Percentiles rank a stretch among this genome's conserved stretches.
phyloP scores from a whole-genome alignment of 2,113 vertebrate genomes.

The Lepus timidus region DNA sequence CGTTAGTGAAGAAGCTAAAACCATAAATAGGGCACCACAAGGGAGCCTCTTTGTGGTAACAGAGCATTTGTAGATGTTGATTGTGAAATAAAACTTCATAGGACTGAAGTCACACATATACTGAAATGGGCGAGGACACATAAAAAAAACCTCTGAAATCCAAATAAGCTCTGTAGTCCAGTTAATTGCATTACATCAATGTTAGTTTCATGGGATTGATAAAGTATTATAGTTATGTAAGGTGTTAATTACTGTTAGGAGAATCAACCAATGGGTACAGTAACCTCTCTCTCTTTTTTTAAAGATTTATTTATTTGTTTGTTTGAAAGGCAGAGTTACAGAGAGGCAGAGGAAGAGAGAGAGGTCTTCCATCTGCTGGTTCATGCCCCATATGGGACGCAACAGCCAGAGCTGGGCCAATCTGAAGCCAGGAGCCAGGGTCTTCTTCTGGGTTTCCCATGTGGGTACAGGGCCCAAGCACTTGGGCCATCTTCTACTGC shows the following conservation, averaged over 20 bases:
- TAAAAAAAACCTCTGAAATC: background rate
- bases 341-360: too few relatives aligned
- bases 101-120: background rate
- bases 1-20: background rate
- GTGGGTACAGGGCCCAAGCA: too few relatives aligned
- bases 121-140: background rate
- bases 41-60: background rate
- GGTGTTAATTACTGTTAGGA: background rate
- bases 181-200: background rate
- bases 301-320: too few relatives aligned
- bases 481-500: too few relatives aligned
- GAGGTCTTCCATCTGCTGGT: too few relatives aligned
- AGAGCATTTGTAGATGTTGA: background rate
- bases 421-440: too few relatives aligned
- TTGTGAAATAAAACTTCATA: background rate
- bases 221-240: background rate
- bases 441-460: too few relatives aligned
- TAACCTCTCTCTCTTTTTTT: background rate
- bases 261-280: background rate
- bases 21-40: background rate
- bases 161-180: background rate
- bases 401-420: too few relatives aligned
- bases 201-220: background rate
- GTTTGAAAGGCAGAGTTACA: too few relatives aligned
- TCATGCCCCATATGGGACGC: too few relatives aligned